phyloP scores from a whole-genome alignment of 35 echinoderm and acorn worm species.

The Patiria miniata region DNA sequence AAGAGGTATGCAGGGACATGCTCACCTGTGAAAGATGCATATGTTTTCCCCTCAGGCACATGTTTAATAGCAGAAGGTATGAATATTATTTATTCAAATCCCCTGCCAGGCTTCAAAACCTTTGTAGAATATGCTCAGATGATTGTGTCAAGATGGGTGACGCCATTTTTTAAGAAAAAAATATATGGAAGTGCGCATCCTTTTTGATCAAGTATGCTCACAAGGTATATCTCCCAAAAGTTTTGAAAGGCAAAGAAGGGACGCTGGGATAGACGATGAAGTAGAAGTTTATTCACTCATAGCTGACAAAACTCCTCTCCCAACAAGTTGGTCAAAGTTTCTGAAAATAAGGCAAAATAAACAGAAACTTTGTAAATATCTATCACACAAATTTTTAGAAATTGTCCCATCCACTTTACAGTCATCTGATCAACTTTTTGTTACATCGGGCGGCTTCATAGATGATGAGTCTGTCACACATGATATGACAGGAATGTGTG shows the following conservation, averaged over 20 bases:
- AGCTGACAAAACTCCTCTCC: conserved; percentile 43
- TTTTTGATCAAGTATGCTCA: conserved; percentile 68
- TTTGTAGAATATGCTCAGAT: conserved; percentile 66
- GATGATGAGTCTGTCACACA: too few species aligned
- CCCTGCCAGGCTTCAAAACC: conserved; percentile 32
- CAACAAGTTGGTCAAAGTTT: conserved; percentile 58
- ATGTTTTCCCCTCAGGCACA: conserved; percentile 8
- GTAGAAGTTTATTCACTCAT: conserved; percentile 26
- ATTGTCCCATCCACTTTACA: too few species aligned
- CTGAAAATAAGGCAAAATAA: conserved; percentile 43
- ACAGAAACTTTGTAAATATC: too few species aligned
- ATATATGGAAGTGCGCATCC: conserved; percentile 57
- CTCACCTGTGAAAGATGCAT: conserved; percentile 28
- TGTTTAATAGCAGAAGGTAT: conserved; percentile 56
- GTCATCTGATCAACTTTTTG: too few species aligned
- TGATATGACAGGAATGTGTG: background rate
- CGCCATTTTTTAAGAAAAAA: conserved; percentile 37
- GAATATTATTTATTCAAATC: conserved; percentile 69
- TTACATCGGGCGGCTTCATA: too few species aligned
- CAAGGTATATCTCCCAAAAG: conserved; percentile 67
- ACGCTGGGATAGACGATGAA: conserved; percentile 44
- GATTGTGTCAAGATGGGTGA: conserved; percentile 51
- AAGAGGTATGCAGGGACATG: conserved; percentile 54
- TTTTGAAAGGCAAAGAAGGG: too few species aligned
- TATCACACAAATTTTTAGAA: too few species aligned